phyloP scores from a whole-genome alignment of 2,797 vertebrate genomes.

The Sebastes elongatus region DNA sequence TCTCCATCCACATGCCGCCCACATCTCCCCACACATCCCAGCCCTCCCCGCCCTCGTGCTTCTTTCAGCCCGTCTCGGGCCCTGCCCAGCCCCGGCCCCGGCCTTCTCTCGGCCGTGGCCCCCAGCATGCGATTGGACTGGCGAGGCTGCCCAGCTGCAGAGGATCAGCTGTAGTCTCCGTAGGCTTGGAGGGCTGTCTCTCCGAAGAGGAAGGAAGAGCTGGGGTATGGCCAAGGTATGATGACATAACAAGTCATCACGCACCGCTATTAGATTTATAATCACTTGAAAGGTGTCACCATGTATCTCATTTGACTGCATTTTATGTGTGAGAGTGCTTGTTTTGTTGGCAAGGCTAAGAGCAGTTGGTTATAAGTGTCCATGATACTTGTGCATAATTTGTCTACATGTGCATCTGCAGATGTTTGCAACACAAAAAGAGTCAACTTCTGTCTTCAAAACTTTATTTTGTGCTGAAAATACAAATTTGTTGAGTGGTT shows the following conservation, averaged over 20 bases:
- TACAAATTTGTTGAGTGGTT: background rate
- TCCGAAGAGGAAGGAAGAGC: conserved; percentile 60
- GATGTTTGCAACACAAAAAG: conserved; percentile 7
- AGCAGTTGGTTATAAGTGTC: background rate
- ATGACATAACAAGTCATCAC: conserved; percentile 80
- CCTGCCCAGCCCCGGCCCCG: conserved; percentile 41
- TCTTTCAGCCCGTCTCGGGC: conserved; percentile 55
- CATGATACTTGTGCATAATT: background rate
- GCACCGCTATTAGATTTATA: conserved; percentile 26
- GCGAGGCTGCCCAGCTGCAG: conserved; percentile 79
- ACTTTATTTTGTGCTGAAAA: conserved; percentile 12
- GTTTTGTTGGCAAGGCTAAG: background rate
- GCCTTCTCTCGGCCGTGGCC: conserved; percentile 34
- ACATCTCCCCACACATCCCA: conserved; percentile 49
- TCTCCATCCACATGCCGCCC: conserved; percentile 59
- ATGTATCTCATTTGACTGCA: background rate
- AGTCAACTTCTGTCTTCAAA: background rate
- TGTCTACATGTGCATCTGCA: background rate
- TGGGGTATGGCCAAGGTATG: conserved; percentile 57
- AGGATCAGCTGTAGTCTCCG: conserved; percentile 84
- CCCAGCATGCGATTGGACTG: conserved; percentile 69
- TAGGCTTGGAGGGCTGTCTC: conserved; percentile 66
- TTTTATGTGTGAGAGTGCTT: background rate
- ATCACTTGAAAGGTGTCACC: conserved; percentile 33
- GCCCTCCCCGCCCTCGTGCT: conserved; percentile 50